Evolutionary conservation across 1,140 invertebrate genomes (phyloP).

Genomic region (Ectropis grisescens): DNA sequence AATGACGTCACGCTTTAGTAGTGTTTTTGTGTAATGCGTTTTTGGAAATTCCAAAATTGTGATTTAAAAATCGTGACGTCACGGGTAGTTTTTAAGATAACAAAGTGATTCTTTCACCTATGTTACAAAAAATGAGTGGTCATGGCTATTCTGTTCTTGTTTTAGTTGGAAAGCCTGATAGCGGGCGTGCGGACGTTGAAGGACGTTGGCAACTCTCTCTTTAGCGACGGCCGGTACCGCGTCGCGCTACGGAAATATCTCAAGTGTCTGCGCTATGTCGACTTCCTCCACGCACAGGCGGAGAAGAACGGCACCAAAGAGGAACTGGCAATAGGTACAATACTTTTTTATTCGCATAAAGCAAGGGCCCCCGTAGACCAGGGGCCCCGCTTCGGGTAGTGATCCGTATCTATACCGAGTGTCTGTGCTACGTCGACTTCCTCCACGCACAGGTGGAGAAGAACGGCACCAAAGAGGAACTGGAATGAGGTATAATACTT

Average conservation of each 20-base stretch:
- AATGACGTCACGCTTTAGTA: too few relatives aligned
- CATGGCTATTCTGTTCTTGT: too few relatives aligned
- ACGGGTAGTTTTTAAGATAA: too few relatives aligned
- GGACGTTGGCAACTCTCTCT: constrained; percentile 28
- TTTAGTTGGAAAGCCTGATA: constrained; percentile 32
- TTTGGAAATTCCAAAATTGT: too few relatives aligned
- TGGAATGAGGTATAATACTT: too few relatives aligned
- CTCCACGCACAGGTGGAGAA: constrained; percentile 8
- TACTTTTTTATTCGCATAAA: too few relatives aligned
- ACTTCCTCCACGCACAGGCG: constrained; percentile 7
- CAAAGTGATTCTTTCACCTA: too few relatives aligned
- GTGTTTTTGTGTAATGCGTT: too few relatives aligned
- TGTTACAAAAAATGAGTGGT: too few relatives aligned
- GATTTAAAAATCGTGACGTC: too few relatives aligned
- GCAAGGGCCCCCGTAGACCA: too few relatives aligned
- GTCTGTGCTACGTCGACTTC: constrained; percentile 28
- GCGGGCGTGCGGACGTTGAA: constrained; percentile 27
- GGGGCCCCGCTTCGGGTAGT: constrained; percentile 22
- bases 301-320: constrained; percentile 4
- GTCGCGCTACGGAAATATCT: constrained; percentile 34
- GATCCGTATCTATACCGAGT: constrained; percentile 37
- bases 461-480: constrained; percentile 5
- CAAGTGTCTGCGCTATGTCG: constrained; percentile 38
- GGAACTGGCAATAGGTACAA: too few relatives aligned
- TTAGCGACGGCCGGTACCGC: constrained; percentile 21